A percentile compares a stretch with the other conserved stretches of the same genome.
These are phyloP conservation scores for Myioborus miniatus DNA, from an alignment of 2,797 vertebrate genomes.

Conservation along the genomic window DNA sequence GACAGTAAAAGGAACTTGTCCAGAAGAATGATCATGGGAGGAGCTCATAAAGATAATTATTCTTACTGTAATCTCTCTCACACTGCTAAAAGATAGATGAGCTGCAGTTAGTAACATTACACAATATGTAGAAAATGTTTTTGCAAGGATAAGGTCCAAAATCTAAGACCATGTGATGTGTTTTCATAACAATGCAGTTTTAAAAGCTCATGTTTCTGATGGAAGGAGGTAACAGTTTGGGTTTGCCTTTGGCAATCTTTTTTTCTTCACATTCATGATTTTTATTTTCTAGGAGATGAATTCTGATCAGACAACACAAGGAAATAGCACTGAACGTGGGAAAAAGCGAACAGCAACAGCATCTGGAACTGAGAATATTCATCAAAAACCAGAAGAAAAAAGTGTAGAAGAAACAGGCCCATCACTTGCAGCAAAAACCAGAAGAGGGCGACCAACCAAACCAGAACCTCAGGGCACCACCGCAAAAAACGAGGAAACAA, in stretches of 20 bases:
- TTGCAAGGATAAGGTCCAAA: background rate
- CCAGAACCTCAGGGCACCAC: slow-evolving; percentile 76
- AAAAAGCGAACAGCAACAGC: slow-evolving; percentile 79
- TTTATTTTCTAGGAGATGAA: slow-evolving; percentile 81
- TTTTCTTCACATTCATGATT: background rate
- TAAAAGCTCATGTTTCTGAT: background rate
- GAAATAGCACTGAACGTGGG: slow-evolving; percentile 81
- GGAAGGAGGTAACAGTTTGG: background rate
- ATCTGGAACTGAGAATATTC: slow-evolving; percentile 84
- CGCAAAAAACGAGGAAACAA: slow-evolving; percentile 79
- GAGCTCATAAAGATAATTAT: background rate
- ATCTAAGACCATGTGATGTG: background rate
- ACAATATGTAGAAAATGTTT: background rate
- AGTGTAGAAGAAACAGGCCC: slow-evolving; percentile 78
- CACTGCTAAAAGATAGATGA: background rate
- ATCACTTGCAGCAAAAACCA: slow-evolving; percentile 83
- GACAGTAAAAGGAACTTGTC: background rate
- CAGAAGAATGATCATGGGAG: background rate
- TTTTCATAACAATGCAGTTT: background rate
- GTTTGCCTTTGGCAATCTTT: background rate
- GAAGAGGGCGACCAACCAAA: slow-evolving; percentile 92
- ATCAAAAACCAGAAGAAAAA: slow-evolving; percentile 80
- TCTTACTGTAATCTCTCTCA: background rate
- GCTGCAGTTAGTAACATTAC: background rate
- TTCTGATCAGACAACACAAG: slow-evolving; percentile 79